Evolutionary conservation across 2,888 invertebrate genomes (phyloP).

Genomic region (Pecten maximus): DNA sequence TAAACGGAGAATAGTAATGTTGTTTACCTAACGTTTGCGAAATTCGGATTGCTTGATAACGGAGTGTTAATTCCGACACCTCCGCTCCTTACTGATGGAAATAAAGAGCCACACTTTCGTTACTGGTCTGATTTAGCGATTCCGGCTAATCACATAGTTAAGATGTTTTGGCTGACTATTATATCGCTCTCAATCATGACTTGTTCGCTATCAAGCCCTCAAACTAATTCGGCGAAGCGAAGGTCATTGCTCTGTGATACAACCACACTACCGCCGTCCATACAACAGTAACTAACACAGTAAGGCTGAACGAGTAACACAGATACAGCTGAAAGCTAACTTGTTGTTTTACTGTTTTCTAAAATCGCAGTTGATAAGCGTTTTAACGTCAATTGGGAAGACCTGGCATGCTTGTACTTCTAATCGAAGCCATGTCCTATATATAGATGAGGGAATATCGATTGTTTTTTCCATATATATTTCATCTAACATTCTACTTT

Average conservation of each 20-base stretch:
- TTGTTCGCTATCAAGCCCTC: background rate
- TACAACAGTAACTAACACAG: background rate
- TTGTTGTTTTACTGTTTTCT: background rate
- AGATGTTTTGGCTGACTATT: background rate
- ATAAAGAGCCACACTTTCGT: background rate
- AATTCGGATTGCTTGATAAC: background rate
- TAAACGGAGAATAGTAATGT: background rate
- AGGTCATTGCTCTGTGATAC: background rate
- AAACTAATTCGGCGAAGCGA: background rate
- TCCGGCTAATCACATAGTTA: background rate
- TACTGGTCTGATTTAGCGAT: background rate
- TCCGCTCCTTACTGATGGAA: background rate
- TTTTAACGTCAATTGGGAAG: background rate
- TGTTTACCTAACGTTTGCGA: background rate
- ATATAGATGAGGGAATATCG: too few relatives aligned
- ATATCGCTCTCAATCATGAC: background rate
- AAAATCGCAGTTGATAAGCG: background rate
- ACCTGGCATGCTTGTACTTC: background rate
- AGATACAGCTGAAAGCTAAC: background rate
- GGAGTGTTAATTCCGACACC: background rate
- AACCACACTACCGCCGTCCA: background rate
- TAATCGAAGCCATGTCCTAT: too few relatives aligned
- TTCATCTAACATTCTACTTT: too few relatives aligned
- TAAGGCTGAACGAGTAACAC: background rate
- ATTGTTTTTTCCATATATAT: too few relatives aligned